phyloP scores from a whole-genome alignment of 2,113 vertebrate species.

The Pteropus alecto region DNA sequence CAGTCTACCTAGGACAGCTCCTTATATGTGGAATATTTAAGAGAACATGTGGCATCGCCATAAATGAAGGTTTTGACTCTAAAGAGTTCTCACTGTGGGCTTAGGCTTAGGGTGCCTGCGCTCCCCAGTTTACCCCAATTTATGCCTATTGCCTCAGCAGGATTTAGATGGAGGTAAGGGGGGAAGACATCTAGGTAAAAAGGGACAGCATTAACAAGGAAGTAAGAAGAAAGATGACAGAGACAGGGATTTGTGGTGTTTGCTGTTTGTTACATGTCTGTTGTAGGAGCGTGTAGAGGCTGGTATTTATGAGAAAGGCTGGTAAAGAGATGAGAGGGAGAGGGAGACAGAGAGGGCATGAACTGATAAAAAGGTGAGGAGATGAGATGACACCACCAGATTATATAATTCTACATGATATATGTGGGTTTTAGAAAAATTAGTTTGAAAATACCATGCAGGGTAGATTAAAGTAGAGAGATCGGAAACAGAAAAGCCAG shows the following conservation, averaged over 20 bases:
- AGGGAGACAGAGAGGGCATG: neutral
- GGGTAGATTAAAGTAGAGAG: neutral
- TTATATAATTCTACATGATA: rapidly evolving
- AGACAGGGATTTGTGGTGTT: neutral
- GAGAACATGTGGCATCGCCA: neutral
- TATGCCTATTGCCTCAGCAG: neutral
- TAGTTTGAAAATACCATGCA: neutral
- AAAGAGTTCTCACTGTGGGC: neutral
- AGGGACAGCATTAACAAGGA: neutral
- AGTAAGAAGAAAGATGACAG: neutral
- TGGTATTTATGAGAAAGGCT: neutral
- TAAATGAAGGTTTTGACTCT: neutral
- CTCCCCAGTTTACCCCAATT: too few relatives aligned
- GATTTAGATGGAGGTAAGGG: neutral
- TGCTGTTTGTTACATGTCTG: neutral
- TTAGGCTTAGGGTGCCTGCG: neutral
- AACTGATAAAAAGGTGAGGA: neutral
- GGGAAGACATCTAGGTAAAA: neutral
- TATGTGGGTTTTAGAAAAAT: neutral
- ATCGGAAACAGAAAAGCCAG: neutral
- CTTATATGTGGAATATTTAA: neutral
- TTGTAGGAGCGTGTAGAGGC: neutral
- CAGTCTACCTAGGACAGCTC: neutral
- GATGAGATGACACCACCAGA: neutral
- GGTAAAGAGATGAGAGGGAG: too few relatives aligned